Base-by-base conservation (phyloP, 2,113 vertebrate genomes). In the Benthochromis sp. region DNA sequence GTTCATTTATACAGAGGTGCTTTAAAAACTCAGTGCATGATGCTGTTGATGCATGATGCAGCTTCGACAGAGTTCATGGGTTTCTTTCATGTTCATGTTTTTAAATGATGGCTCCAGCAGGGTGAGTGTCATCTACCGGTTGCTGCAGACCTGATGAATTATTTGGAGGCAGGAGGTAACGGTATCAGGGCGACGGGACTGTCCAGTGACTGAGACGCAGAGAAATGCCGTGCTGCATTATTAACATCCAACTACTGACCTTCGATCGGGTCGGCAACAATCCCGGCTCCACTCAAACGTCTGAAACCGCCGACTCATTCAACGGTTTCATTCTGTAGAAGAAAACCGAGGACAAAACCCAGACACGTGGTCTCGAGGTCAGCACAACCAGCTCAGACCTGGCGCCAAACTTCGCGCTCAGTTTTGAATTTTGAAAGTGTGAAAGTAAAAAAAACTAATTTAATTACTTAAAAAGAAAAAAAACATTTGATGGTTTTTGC, bases 121-220 rank as follows among this genome's bases (percentile, higher is more conserved):
- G 24, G 38, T 5, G 19, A 57, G 21, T 13, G 19, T 13, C 10
- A 29, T 21, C 16, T 2, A 57, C 2, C 31, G 3, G 50, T 80
- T 66, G 83, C 78, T 63, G 43, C 34, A 53, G 19, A 79, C 11
- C 38, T 24, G 43, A 89, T 90, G 34, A 86, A 90, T 93, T 69
- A 92, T 88, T 90, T 86, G 27, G 81, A 82, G 29, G 38, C 31
- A 24, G 73, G 38, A 21, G 43, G 91, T 55, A 86, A 91, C 50
- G 3, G 69, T 38, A 91, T 73, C 82, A 16, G 76, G 59, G 27
- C 16, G 24, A 55, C 6, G 21, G 16, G 47, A 66, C 36, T 3
- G 40, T 13, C 6, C 8, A 40, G 4, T 38, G 81, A 81, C 73
- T 4, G 59, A 76, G 31, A 31, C 2, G 9, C 43, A 5, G 57